phyloP scores from a whole-genome alignment of 2,797 vertebrate species.

The Gila robusta region DNA sequence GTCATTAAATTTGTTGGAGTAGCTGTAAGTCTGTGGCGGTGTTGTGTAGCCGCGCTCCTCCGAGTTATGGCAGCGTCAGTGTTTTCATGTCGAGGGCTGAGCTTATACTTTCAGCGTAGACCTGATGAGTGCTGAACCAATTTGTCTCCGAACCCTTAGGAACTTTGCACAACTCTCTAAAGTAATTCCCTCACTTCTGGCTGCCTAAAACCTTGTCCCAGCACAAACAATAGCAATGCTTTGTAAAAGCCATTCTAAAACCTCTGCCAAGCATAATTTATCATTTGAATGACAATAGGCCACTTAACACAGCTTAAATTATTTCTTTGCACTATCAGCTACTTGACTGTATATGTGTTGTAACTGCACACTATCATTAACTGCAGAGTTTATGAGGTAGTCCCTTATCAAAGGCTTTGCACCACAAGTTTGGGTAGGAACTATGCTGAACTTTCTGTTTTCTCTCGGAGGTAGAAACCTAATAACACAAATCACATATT shows the following conservation, averaged over 20 bases:
- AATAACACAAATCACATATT: constrained; percentile 21
- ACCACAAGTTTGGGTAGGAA: constrained; percentile 75
- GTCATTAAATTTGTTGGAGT: constrained; percentile 41
- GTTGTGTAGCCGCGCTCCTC: constrained; percentile 39
- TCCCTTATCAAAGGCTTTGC: constrained; percentile 74
- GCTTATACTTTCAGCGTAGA: constrained; percentile 65
- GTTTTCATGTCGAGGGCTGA: constrained; percentile 63
- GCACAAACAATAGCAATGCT: constrained; percentile 82
- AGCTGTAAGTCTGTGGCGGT: constrained; percentile 38
- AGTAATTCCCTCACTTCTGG: constrained; percentile 81
- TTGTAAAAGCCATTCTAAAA: constrained; percentile 83
- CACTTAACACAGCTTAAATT: constrained; percentile 83
- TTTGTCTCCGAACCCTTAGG: constrained; percentile 81
- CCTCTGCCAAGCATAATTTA: constrained; percentile 85
- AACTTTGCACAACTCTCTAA: constrained; percentile 76
- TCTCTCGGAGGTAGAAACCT: constrained; percentile 11
- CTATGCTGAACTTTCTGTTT: constrained; percentile 65
- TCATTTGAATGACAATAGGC: constrained; percentile 85
- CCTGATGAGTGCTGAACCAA: constrained; percentile 77
- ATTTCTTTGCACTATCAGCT: constrained; percentile 78
- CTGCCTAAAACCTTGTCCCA: constrained; percentile 79
- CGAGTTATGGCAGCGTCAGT: constrained; percentile 55
- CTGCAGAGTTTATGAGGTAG: constrained; percentile 71
- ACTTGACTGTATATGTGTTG: constrained; percentile 77
- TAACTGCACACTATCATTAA: constrained; percentile 80